Evolutionary conservation across 2,113 vertebrate genomes (phyloP), one percentile per base, ranked within the genome.

Genomic region (Phrynocephalus versicolor): DNA sequence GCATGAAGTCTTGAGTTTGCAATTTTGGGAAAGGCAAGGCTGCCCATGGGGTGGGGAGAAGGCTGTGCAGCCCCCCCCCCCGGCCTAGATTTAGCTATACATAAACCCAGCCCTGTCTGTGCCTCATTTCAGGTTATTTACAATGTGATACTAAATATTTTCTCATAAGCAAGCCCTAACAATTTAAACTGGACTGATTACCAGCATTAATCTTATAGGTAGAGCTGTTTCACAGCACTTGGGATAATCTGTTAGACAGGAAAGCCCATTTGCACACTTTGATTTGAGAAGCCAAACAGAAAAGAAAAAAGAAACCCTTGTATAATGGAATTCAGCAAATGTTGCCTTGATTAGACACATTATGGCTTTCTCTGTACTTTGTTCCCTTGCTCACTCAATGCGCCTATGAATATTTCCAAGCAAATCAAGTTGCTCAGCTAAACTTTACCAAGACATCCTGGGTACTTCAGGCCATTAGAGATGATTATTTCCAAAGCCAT

Each of bases 361-460:
- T 25, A 88, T 16, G 79, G 41, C 87, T 92, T 82, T 88, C 85
- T 67, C 88, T 83, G 77, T 30, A 65, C 78, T 65, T 93, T 83
- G n/a, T 51, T 58, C 39, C 33, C 35, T 16, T 12, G 19, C 27
- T 75, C 84, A 88, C 83, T 81, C 62, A 89, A 92, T 90, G 90
- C 88, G 93, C 88, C 90, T 92, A 90, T 67, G 85, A 41, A 82
- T 90, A 90, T 86, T 89, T 81, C 70, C 83, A 83, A 67, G 21
- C 58, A 86, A 51, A 64, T 83, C 77, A 89, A 82, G 86, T 90
- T 92, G 85, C 87, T 88, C 18, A 88, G 87, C 76, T 75, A 87
- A 86, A 75, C 30, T 79, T 71, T 71, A 18, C 23, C 27, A 25
- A 79, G 55, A 35, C 76, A 85, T 62, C 45, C 37, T 27, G 41